Evolutionary conservation across 2,113 vertebrate genomes (phyloP).

Genomic region (Corythoichthys intestinalis): DNA sequence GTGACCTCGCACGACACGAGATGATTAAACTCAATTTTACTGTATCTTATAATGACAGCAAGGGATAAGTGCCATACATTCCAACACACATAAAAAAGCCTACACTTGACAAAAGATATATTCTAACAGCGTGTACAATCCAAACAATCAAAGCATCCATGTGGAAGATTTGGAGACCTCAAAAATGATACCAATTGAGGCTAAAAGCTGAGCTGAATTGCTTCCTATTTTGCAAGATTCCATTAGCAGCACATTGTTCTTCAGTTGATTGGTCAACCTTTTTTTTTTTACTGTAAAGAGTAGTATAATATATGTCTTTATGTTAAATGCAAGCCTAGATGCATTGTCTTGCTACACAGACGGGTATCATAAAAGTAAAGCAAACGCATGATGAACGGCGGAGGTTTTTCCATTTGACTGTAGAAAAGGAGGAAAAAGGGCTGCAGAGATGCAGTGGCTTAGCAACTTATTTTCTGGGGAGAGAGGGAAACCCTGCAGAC

Average conservation of each 20-base stretch:
- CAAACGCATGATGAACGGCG: not conserved
- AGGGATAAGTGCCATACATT: not conserved
- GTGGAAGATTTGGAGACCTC: not conserved
- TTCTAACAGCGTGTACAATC: not conserved
- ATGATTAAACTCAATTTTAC: not conserved
- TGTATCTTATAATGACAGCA: not conserved
- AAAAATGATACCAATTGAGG: not conserved
- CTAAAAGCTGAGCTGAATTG: not conserved
- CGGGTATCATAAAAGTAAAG: not conserved
- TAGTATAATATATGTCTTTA: not conserved
- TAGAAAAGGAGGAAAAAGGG: not conserved
- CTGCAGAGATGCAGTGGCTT: not conserved
- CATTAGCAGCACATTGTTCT: not conserved
- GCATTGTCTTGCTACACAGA: not conserved
- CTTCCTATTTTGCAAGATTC: not conserved
- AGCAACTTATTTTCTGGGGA: not conserved
- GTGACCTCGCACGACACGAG: not conserved
- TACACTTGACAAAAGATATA: not conserved
- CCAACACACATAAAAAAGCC: not conserved
- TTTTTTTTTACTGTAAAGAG: not conserved
- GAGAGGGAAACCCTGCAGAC: not conserved
- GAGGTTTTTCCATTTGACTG: not conserved
- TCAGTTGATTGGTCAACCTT: not conserved
- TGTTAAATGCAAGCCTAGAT: not conserved
- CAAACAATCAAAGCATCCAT: not conserved